phyloP scores from a whole-genome alignment of 1,140 invertebrate species.

The Coelopa frigida region DNA sequence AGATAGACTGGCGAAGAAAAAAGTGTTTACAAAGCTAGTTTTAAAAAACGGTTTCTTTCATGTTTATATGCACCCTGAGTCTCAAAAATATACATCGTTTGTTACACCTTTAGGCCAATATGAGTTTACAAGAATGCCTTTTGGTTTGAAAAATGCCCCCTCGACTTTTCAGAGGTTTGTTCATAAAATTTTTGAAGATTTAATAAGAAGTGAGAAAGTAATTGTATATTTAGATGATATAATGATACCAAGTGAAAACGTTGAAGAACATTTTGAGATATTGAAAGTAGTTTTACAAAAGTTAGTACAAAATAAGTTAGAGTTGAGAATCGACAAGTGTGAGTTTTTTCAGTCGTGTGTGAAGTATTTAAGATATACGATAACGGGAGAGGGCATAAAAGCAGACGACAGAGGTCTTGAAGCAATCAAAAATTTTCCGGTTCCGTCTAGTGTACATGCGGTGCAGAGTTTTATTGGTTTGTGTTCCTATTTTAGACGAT shows the following conservation, averaged over 20 bases:
- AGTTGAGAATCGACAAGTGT: constrained; percentile 42
- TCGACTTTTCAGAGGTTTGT: constrained; percentile 38
- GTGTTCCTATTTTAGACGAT: constrained; percentile 9
- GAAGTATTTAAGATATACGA: constrained; percentile 36
- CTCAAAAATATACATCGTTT: constrained; percentile 28
- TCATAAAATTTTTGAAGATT: constrained; percentile 30
- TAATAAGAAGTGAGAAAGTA: constrained; percentile 11
- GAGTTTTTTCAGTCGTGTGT: constrained; percentile 23
- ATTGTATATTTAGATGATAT: constrained; percentile 16
- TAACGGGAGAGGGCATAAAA: constrained; percentile 18
- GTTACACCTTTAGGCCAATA: constrained; percentile 28
- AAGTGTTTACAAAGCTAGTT: constrained; percentile 28
- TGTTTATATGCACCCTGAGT: constrained; percentile 19
- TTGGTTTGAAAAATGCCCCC: constrained; percentile 32
- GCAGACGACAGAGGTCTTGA: constrained; percentile 15
- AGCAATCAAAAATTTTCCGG: constrained; percentile 4
- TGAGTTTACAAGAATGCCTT: constrained; percentile 18
- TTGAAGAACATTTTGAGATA: constrained; percentile 5
- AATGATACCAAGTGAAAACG: constrained; percentile 1
- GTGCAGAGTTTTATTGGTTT: constrained; percentile 2
- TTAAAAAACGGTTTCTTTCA: constrained; percentile 44
- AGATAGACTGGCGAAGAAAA: constrained; percentile 18
- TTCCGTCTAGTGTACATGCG: not conserved
- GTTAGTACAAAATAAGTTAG: constrained; percentile 30
- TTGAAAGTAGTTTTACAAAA: constrained; percentile 22